Conservation (phyloP, 35 echinoderm and acorn worm species). For the Ptychodera flava region DNA sequence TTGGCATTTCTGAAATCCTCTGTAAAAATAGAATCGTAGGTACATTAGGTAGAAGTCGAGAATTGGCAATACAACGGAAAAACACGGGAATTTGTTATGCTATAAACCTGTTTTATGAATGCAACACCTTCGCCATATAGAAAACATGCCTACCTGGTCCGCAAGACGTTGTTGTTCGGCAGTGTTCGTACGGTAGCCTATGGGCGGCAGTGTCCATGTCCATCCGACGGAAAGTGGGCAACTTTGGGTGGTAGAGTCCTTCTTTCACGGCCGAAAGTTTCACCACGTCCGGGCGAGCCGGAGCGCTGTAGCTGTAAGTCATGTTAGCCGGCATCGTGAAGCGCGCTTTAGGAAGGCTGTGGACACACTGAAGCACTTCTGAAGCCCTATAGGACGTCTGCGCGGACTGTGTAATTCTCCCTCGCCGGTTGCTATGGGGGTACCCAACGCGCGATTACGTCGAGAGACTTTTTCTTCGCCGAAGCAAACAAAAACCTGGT, state of each 20-base stretch:
- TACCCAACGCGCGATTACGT: not conserved
- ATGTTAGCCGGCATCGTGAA: too few relatives aligned
- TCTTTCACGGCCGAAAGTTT: slow-evolving; percentile 88
- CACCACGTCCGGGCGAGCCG: slow-evolving; percentile 10
- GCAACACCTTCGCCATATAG: not conserved
- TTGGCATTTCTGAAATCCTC: slow-evolving; percentile 76
- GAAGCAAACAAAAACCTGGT: not conserved
- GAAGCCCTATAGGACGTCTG: not conserved
- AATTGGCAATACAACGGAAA: not conserved
- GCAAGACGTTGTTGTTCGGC: slow-evolving; percentile 71
- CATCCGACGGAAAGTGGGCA: slow-evolving; percentile 89
- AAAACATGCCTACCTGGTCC: slow-evolving; percentile 69
- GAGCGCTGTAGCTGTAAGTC: not conserved
- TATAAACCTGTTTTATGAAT: not conserved
- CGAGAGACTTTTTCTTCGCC: not conserved
- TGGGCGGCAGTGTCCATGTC: slow-evolving; percentile 97
- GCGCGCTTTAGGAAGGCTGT: too few relatives aligned
- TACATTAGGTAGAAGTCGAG: not conserved
- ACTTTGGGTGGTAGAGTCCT: slow-evolving; percentile 80
- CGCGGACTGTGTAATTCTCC: not conserved
- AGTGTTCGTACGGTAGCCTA: slow-evolving; percentile 88
- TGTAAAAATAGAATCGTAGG: slow-evolving; percentile 14
- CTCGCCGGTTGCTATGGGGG: not conserved
- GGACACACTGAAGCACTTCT: too few relatives aligned
- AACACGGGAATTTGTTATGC: not conserved